Base-by-base conservation (phyloP, 2,888 invertebrate genomes). In the Dexiosoma caninum region DNA sequence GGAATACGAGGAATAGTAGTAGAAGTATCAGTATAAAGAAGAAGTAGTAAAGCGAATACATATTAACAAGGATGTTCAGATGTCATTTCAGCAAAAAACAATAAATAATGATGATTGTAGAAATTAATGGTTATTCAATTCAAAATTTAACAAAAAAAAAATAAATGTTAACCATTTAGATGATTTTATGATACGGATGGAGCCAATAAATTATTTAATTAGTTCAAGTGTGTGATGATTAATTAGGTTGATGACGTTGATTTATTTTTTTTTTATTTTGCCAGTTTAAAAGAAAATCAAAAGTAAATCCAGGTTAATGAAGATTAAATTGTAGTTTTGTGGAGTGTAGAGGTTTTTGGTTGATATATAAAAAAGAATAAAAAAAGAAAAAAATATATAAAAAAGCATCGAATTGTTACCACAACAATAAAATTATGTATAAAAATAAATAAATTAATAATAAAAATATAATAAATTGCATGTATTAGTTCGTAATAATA, bases 381-480 rank as follows among this genome's bases (percentile, higher is more conserved):
- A 55, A 57, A 49, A 44, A 59, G 55, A 71, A 46, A 49, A 53
- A 74, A 75, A 78, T 75, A 66, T 53, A 44, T 55, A 57, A 67
- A 82, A 77, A 78, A 82, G 82, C 78, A 79, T 81, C 81, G 77
- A 40, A 77, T 81, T 77, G 81, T 81, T 77, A 81, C 67, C 77
- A 81, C 81, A 75, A 64, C 35, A 76, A 66, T 16, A 79, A 83
- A 83, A 70, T 49, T 82, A 79, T 51, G 81, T 60, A 59, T 75
- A 67, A 66, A 76, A 67, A 69, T 51, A 46, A 51, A 44, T 51
- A 69, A 57, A 72, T 27, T 3, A 27, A 6, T 27, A 5, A 5
- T 27, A 27, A 27, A 27, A 27, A 27, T 27, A 27, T 27, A 40
- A 19, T 44, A 35, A 14, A 16, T 53, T 42, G 62, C 40, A 60